A percentile compares a stretch with the other conserved stretches of the same genome.
These are phyloP conservation scores for Amphiura filiformis DNA, from an alignment of 35 echinoderm and acorn worm genomes.

Conservation along the genomic window DNA sequence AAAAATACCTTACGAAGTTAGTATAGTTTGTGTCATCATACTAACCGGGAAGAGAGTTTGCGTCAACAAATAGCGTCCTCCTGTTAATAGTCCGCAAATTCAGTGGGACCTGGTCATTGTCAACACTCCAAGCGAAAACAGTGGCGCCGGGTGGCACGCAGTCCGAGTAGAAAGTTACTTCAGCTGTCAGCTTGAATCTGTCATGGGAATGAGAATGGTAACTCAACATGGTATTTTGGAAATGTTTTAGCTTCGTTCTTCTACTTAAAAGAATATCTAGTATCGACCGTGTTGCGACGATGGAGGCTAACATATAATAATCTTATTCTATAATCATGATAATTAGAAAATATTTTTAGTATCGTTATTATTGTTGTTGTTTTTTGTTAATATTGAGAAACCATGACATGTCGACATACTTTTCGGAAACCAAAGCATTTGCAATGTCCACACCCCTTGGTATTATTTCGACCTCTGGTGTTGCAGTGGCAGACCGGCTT, in stretches of 20 bases:
- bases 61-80: constrained; percentile 38
- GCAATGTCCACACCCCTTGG: constrained; percentile 38
- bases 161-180: constrained; percentile 56
- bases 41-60: constrained; percentile 66
- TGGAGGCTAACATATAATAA: no score
- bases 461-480: constrained; percentile 58
- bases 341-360: no score
- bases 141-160: constrained; percentile 65
- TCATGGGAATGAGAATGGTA: background rate
- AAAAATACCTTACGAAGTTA: no score
- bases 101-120: constrained; percentile 47
- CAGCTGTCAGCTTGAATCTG: constrained; percentile 59
- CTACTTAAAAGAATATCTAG: background rate
- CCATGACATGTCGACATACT: no score
- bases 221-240: background rate
- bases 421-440: constrained; percentile 53
- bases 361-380: no score
- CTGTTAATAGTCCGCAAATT: constrained; percentile 55
- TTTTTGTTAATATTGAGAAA: no score
- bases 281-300: background rate
- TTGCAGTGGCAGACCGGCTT: constrained; percentile 25
- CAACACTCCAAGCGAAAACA: constrained; percentile 56
- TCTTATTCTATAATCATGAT: no score
- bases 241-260: no score
- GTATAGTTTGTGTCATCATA: no score